Evolutionary conservation across 2,888 invertebrate genomes (phyloP).

Genomic region (Troglohyphantes excavatus): DNA sequence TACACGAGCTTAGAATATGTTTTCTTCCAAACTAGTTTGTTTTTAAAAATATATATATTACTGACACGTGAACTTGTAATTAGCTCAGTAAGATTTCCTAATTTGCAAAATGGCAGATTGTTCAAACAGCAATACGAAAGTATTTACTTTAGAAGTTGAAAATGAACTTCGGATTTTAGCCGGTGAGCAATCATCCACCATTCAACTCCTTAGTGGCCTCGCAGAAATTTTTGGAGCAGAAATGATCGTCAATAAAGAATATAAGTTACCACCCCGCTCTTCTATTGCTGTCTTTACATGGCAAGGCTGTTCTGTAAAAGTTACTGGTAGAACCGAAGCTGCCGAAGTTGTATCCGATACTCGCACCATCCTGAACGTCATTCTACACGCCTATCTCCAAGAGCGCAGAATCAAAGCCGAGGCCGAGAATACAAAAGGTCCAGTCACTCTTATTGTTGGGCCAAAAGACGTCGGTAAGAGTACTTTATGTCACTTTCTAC

Average conservation of each 20-base stretch:
- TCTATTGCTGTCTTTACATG: slow-evolving; percentile 98
- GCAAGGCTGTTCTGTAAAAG: slow-evolving; percentile 94
- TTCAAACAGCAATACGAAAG: not conserved
- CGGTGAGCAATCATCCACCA: slow-evolving; percentile 88
- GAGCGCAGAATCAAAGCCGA: slow-evolving; percentile 92
- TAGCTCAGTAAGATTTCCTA: not conserved
- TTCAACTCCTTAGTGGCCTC: slow-evolving; percentile 92
- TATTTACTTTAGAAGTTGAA: slow-evolving; percentile 89
- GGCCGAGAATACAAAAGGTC: slow-evolving; percentile 87
- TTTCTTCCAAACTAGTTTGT: too few relatives aligned
- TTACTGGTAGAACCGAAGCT: slow-evolving; percentile 93
- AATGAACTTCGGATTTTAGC: slow-evolving; percentile 97
- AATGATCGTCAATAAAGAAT: slow-evolving; percentile 94
- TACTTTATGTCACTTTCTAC: slow-evolving; percentile 91
- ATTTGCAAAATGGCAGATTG: not conserved
- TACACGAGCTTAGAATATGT: too few relatives aligned
- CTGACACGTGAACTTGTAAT: too few relatives aligned
- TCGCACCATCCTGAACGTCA: slow-evolving; percentile 97
- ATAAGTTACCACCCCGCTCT: slow-evolving; percentile 93
- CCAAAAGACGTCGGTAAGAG: slow-evolving; percentile 98
- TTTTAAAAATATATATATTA: too few relatives aligned
- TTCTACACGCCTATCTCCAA: slow-evolving; percentile 97
- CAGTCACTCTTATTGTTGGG: slow-evolving; percentile 93
- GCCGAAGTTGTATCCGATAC: slow-evolving; percentile 97
- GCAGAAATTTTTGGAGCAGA: slow-evolving; percentile 99